Conservation (phyloP, 1,140 invertebrate genomes). For the Drosophila willistoni region DNA sequence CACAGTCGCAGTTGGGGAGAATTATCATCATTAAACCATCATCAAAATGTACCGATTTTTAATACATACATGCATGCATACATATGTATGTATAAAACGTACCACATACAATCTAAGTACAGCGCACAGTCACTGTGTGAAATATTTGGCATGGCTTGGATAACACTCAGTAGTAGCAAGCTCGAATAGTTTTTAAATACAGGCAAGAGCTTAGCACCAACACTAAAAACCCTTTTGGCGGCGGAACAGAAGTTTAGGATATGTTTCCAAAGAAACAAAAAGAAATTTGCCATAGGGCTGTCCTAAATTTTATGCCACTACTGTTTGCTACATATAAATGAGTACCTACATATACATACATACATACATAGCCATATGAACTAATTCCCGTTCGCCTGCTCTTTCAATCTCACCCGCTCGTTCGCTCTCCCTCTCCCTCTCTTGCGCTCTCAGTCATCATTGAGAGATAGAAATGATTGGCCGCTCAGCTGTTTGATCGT, state of each 20-base stretch:
- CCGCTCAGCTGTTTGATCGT: slow-evolving; percentile 42
- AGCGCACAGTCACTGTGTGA: background rate
- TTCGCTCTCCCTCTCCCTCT: slow-evolving; percentile 19
- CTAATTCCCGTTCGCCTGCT: slow-evolving; percentile 28
- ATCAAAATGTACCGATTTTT: slow-evolving; percentile 19
- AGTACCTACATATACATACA: background rate
- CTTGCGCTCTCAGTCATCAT: slow-evolving; percentile 5
- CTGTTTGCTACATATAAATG: no score
- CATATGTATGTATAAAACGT: background rate
- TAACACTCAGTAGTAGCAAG: background rate
- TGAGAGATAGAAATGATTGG: background rate
- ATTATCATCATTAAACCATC: slow-evolving; percentile 19
- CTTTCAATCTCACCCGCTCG: slow-evolving; percentile 19
- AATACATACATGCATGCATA: background rate
- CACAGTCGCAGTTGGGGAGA: slow-evolving; percentile 10
- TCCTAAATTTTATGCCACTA: no score
- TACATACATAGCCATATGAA: background rate
- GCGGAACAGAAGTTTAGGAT: no score
- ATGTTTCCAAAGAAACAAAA: no score
- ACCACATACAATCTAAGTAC: background rate
- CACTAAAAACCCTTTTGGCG: no score
- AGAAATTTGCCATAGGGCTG: no score
- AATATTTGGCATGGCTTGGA: background rate
- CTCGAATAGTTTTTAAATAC: no score
- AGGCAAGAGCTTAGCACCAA: background rate